These are phyloP conservation scores for Mycalesis mineus DNA, from an alignment of 2,888 invertebrate species.

Conservation along the genomic window DNA sequence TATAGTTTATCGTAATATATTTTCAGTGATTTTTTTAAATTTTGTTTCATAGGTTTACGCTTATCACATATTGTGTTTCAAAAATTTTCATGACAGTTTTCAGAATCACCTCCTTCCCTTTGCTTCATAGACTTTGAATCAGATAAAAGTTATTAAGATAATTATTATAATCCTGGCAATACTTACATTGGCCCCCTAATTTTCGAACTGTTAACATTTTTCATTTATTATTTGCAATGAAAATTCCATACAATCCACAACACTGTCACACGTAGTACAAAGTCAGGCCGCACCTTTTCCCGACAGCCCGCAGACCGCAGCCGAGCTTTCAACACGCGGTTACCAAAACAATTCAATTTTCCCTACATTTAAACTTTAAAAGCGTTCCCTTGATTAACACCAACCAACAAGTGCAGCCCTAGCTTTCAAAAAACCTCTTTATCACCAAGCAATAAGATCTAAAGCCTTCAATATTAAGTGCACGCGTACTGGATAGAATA, in stretches of 20 bases:
- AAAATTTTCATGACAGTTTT: no score
- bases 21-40: no score
- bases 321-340: conserved; percentile 37
- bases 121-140: no score
- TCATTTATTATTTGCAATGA: neutral
- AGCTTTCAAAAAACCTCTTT: conserved; percentile 14
- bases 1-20: no score
- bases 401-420: conserved; percentile 20
- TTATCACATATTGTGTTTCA: no score
- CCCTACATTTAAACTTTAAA: conserved; percentile 47
- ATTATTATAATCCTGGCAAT: no score
- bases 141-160: no score
- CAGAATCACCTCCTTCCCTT: no score
- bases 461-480: conserved; percentile 1
- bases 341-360: conserved; percentile 52
- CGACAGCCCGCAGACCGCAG: conserved; percentile 36
- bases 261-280: conserved; percentile 27
- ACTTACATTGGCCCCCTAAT: no score
- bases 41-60: no score
- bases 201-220: neutral
- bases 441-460: conserved; percentile 10
- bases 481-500: neutral
- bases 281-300: conserved; percentile 31
- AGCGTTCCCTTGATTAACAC: conserved; percentile 38
- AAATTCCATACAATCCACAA: conserved; percentile 14